phyloP scores from a whole-genome alignment of 2,113 vertebrate species.

The Anhinga anhinga region DNA sequence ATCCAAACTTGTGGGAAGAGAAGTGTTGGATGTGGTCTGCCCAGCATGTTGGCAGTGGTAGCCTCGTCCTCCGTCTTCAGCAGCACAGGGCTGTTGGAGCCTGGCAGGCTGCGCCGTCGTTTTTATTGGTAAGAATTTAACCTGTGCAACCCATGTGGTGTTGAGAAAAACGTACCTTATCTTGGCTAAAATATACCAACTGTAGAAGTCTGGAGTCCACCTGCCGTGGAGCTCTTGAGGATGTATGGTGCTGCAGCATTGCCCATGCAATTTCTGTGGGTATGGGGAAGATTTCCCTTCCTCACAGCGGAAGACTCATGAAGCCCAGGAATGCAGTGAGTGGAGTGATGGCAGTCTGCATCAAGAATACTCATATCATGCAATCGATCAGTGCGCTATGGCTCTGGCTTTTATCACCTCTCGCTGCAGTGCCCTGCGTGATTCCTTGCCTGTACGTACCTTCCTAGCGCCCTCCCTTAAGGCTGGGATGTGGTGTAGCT shows the following conservation, averaged over 20 bases:
- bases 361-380: accelerated
- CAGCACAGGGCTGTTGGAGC: background rate
- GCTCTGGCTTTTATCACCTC: background rate
- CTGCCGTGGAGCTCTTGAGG: background rate
- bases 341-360: background rate
- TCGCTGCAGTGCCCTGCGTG: accelerated
- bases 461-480: background rate
- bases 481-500: background rate
- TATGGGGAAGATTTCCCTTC: background rate
- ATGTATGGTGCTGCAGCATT: accelerated
- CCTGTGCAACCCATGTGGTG: accelerated
- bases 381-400: accelerated
- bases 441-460: accelerated
- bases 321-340: background rate
- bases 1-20: background rate
- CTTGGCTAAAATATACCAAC: background rate
- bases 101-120: accelerated
- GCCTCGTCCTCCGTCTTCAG: background rate
- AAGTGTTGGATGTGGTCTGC: too few relatives aligned
- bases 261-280: background rate
- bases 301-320: background rate
- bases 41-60: background rate
- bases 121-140: background rate
- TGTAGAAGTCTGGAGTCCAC: background rate
- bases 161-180: background rate